Evolutionary conservation across 2,888 invertebrate genomes (phyloP), one percentile per base, ranked within the genome.

Genomic region (Congeria kusceri): DNA sequence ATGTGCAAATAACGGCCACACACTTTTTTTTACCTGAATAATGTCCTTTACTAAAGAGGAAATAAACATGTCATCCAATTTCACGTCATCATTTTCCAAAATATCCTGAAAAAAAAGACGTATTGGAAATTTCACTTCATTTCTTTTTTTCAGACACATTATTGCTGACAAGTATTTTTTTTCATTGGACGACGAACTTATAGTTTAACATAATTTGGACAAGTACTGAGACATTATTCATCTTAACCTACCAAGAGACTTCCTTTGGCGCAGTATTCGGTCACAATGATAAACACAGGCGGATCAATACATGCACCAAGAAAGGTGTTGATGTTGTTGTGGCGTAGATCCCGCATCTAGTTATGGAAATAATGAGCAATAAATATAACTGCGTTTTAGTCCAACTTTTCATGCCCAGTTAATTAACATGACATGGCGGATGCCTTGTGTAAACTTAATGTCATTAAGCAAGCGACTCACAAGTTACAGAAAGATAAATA

Each of bases 241-340:
- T 9, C 13, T 53, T 25, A 20, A 39, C 96, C 95, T 94, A 97
- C 97, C 95, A 98, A 97, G 93, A 99, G 96, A 94, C 98, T 98
- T 94, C 99, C 99, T 95, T 99, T 98, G 94, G 98, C 96, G 95
- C 99, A 99, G 94, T 99, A 99, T 95, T 99, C 99, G 83, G 98
- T 98, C 94, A 99, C 96, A 93, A 99, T 95, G 39, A 92, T 91
- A 58, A 97, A 95, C 91, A 97, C 96, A 94, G 96, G 96, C 72
- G 97, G 97, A 94, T 98, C 97, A 62, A 71, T 71, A 90, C 97
- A 97, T 68, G 98, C 98, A 85, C 99, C 99, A 93, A 99, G 97
- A 94, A 99, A 99, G 71, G 97, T 97, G 94, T 99, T 99, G 86
- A 99, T 96, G 94, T 99, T 99, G 94, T 98, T 98, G 94, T 99